Base-by-base conservation (phyloP, 2,797 vertebrate genomes). In the Pseudotriccus pelzelni region DNA sequence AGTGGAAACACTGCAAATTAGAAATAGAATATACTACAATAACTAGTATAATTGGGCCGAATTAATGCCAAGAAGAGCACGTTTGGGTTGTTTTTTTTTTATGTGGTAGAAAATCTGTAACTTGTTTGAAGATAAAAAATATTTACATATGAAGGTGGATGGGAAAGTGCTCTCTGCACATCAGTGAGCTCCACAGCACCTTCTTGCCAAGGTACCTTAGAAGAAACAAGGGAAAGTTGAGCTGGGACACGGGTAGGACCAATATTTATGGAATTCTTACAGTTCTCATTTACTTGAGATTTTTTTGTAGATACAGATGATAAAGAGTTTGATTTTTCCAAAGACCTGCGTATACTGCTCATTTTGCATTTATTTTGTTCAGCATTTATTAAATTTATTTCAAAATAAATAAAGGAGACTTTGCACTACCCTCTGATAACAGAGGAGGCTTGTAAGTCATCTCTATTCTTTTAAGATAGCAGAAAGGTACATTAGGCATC, bases 181-280 rank as follows among this genome's bases (percentile, higher is more conserved):
- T 27, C 68, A 39, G 39, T 1, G 47, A 5, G 37, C 36, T 74
- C 55, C 52, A 36, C 37, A 62, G 79, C 32, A 56, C 28, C 5
- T 68, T 55, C 32, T 46, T 46, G 25, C 16, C 52, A 64, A 53
- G 20, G 19, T 15, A 9, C 3, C 24, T 63, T 17, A 30, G 4
- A 28, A 41, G 22, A 89, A 73, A 32, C 24, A 64, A 88, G 30
- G 3, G 30, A 47, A 66, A 55, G 30, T 37, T 27, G 30, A 86
- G 39, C 16, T 0, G 0, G 23, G 14, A 58, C 0, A 3, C 6
- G 36, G 44, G 52, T 62, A 84, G 23, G 22, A 47, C 3, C 30
- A 58, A 4, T 23, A 55, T 37, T 67, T 24, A 28, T 20, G 4
- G 4, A 59, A 66, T 39, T 30, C 22, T 44, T 25, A 62, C 15